Evolutionary conservation across 2,888 invertebrate genomes (phyloP).

Genomic region (Leucophenga maculata): DNA sequence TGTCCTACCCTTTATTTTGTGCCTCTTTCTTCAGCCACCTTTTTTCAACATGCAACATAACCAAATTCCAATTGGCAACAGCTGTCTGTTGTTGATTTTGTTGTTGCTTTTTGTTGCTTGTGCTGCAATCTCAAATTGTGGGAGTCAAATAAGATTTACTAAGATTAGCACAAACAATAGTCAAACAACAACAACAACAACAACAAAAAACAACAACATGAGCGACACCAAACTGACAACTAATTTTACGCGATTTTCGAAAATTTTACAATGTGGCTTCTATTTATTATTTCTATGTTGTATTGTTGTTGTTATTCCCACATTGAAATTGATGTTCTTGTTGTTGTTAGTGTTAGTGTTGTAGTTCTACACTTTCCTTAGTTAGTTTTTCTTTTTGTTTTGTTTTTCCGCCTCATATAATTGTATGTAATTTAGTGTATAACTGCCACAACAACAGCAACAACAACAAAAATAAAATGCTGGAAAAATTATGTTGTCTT

Average conservation of each 20-base stretch:
- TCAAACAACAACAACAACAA: constrained; percentile 51
- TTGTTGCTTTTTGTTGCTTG: too few species aligned
- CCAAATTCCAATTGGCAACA: background rate
- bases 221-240: constrained; percentile 34
- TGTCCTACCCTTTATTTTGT: too few species aligned
- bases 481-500: constrained; percentile 60
- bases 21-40: too few species aligned
- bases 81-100: background rate
- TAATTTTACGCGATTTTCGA: constrained; percentile 33
- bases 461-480: constrained; percentile 51
- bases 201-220: constrained; percentile 33
- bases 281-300: background rate
- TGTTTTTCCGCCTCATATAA: constrained; percentile 49
- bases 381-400: background rate
- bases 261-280: constrained; percentile 25
- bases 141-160: constrained; percentile 61
- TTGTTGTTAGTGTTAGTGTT: background rate
- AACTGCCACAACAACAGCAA: constrained; percentile 52
- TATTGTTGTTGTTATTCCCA: constrained; percentile 14
- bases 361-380: background rate
- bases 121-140: constrained; percentile 48
- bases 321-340: background rate
- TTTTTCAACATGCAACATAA: too few species aligned
- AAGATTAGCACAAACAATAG: constrained; percentile 62
- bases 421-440: constrained; percentile 67